Evolutionary conservation across 2,888 invertebrate genomes (phyloP), one percentile per base, ranked within the genome.

Genomic region (Troides helena): DNA sequence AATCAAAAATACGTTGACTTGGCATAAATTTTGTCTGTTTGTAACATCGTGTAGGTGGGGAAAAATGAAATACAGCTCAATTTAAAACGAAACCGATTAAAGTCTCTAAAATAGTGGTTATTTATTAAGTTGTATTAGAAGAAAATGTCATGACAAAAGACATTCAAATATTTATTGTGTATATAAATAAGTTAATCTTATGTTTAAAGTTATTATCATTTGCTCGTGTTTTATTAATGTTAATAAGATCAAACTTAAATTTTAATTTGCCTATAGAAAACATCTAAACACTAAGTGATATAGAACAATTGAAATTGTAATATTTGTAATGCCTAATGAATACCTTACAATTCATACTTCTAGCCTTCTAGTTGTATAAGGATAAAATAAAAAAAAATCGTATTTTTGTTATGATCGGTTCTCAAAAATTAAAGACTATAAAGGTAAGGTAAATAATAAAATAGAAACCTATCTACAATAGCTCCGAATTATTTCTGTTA

Each of bases 1-100:
- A 67, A 70, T 67, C 67, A 70, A 70, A 67, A 67, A 67, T 70
- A 67, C 63, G 56, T 56, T 25, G 59, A 53, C 21, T 67, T 60
- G 65, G 53, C 70, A 70, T 70, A 70, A 70, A 70, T 70, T 70
- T 63, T 63, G 67, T 62, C 67, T 60, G 36, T 70, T 66, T 70
- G 66, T 67, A 63, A 59, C 70, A 25, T 30, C 39, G 70, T 67
- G 70, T 70, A 64, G 70, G 70, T 66, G 67, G 59, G 63, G 59
- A 60, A 66, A 67, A 60, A 70, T 67, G 67, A 70, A 63, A 67
- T 63, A 70, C 63, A 58, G 60, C 70, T 63, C 70, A 70, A 70
- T 70, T 70, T 70, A 64, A 63, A 70, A 63, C 67, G 53, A 57
- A 70, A 70, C 62, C 63, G 53, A 63, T 66, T 56, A 63, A 56